Conservation (phyloP, 2,888 invertebrate species). For the Nomada fabriciana region DNA sequence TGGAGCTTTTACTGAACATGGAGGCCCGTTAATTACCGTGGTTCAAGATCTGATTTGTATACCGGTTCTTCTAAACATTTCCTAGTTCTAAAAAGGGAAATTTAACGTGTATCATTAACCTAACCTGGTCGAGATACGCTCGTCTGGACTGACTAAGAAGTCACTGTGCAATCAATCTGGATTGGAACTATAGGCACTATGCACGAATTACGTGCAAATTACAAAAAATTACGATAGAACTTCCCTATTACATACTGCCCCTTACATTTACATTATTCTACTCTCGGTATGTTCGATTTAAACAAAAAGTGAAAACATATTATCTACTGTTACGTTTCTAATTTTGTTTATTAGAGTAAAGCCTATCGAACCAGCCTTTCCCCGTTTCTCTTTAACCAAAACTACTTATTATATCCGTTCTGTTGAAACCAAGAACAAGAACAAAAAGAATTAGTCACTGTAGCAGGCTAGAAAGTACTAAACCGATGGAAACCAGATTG, state of each 20-base stretch:
- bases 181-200: too few species aligned
- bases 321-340: neutral
- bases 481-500: conserved; percentile 19
- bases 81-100: conserved; percentile 18
- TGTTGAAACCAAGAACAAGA: neutral
- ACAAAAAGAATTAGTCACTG: conserved; percentile 1
- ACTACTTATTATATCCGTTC: neutral
- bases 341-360: neutral
- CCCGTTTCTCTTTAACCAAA: neutral
- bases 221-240: too few species aligned
- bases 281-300: too few species aligned
- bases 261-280: too few species aligned
- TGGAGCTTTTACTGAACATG: conserved; percentile 21
- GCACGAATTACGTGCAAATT: too few species aligned
- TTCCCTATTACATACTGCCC: too few species aligned
- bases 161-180: too few species aligned
- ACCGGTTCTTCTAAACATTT: conserved; percentile 9
- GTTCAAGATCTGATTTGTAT: neutral
- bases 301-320: too few species aligned
- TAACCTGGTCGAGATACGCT: neutral
- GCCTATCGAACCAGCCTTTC: too few species aligned
- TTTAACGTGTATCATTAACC: conserved; percentile 17
- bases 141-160: neutral
- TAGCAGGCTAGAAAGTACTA: conserved; percentile 6
- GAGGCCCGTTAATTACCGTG: conserved; percentile 40